Conservation (phyloP, 2,888 invertebrate genomes). For the Cataglyphis cursor region DNA sequence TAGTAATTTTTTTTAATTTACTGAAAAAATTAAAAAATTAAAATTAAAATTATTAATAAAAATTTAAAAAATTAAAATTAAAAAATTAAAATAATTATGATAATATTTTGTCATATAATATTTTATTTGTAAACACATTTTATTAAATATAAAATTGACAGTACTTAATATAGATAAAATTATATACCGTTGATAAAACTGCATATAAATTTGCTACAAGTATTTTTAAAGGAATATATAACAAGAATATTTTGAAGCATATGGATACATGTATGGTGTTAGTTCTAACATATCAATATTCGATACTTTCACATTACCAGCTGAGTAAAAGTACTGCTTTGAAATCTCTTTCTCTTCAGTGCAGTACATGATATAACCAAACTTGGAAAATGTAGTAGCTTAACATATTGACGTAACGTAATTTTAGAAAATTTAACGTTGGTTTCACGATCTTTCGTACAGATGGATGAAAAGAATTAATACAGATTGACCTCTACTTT, state of each 20-base stretch:
- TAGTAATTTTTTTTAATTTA: too few species aligned
- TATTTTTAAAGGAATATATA: background rate
- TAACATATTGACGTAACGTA: background rate
- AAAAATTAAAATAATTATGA: too few species aligned
- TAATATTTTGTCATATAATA: too few species aligned
- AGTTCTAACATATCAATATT: background rate
- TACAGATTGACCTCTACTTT: too few species aligned
- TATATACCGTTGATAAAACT: background rate
- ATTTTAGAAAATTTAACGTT: background rate
- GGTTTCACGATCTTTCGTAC: background rate
- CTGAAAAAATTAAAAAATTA: too few species aligned
- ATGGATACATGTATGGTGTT: background rate
- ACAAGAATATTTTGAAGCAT: background rate
- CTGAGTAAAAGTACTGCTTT: background rate
- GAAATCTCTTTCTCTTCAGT: background rate
- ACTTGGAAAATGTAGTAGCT: background rate
- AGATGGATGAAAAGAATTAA: background rate
- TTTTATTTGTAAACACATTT: too few species aligned
- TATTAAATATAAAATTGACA: background rate
- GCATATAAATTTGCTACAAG: background rate
- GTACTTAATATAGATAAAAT: background rate
- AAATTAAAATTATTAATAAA: too few species aligned
- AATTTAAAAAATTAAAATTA: too few species aligned
- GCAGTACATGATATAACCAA: background rate
- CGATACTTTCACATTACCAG: background rate